phyloP scores from a whole-genome alignment of 2,888 invertebrate genomes.

The Drosophila histrio region DNA sequence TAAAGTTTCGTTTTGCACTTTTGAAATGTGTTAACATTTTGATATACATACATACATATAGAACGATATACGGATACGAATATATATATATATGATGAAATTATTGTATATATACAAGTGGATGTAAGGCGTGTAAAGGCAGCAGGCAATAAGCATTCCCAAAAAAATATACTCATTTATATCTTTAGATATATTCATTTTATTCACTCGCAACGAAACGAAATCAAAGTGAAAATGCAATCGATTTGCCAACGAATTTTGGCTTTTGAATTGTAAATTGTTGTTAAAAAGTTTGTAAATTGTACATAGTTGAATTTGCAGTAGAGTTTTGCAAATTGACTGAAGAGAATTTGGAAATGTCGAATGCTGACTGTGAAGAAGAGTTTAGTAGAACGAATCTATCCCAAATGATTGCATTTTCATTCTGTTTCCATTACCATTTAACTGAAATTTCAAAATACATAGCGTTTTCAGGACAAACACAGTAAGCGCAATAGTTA shows the following conservation, averaged over 20 bases:
- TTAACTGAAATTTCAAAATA: conserved; percentile 11
- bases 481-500: conserved; percentile 42
- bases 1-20: conserved; percentile 51
- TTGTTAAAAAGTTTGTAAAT: conserved; percentile 15
- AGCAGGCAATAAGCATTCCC: conserved; percentile 41
- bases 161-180: conserved; percentile 22
- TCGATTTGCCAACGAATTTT: conserved; percentile 37
- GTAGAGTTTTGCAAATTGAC: background rate
- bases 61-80: conserved; percentile 19
- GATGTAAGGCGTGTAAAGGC: conserved; percentile 45
- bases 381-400: background rate
- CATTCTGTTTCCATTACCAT: conserved; percentile 3
- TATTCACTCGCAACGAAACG: conserved; percentile 25
- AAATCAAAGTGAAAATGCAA: conserved; percentile 53
- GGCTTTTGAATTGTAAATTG: conserved; percentile 35
- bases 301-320: conserved; percentile 5
- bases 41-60: conserved; percentile 35
- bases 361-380: background rate
- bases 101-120: conserved; percentile 22
- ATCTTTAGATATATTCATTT: conserved; percentile 2
- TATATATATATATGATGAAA: conserved; percentile 12
- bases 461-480: conserved; percentile 32
- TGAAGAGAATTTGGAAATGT: background rate
- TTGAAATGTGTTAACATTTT: conserved; percentile 46
- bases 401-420: conserved; percentile 35